Percentiles rank a stretch among this genome's conserved stretches.
Evolutionary conservation across 2,888 invertebrate genomes (phyloP).

Genomic region (Pharmacophagus antenor): DNA sequence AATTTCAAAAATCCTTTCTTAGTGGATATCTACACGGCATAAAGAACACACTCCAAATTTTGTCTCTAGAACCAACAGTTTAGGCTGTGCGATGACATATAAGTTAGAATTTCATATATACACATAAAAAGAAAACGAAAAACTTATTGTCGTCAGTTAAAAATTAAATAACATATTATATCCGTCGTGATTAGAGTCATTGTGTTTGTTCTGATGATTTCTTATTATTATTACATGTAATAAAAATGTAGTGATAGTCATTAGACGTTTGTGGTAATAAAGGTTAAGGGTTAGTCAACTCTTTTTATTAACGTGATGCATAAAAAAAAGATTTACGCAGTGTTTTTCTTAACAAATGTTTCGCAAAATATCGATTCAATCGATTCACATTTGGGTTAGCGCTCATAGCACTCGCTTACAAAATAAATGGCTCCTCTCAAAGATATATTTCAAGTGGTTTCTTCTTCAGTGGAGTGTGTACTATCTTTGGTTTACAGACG

Average conservation of each 20-base stretch:
- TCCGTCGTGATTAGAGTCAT: neutral
- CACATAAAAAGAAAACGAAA: too few species aligned
- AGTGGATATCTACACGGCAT: too few species aligned
- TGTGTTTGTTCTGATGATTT: neutral
- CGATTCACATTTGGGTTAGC: slow-evolving; percentile 20
- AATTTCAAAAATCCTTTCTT: too few species aligned
- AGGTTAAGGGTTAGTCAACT: too few species aligned
- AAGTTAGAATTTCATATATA: too few species aligned
- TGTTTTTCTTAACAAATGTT: slow-evolving; percentile 3
- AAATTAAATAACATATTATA: neutral
- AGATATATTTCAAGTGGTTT: slow-evolving; percentile 26
- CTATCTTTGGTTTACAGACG: slow-evolving; percentile 15
- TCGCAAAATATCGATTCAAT: slow-evolving; percentile 10
- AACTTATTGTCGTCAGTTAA: too few species aligned
- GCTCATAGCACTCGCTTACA: slow-evolving; percentile 21
- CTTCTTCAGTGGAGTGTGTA: slow-evolving; percentile 20
- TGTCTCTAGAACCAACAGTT: too few species aligned
- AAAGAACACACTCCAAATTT: too few species aligned
- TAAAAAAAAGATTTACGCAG: neutral
- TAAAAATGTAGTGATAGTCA: neutral
- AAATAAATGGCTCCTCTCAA: slow-evolving; percentile 22
- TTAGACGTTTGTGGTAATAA: neutral
- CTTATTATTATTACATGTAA: neutral
- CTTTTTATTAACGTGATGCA: neutral
- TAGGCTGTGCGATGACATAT: too few species aligned